Percentiles rank a stretch among this genome's conserved stretches.
These are phyloP conservation scores for Hyperoplus lanceolatus DNA, from an alignment of 2,797 vertebrate genomes.

Conservation along the genomic window DNA sequence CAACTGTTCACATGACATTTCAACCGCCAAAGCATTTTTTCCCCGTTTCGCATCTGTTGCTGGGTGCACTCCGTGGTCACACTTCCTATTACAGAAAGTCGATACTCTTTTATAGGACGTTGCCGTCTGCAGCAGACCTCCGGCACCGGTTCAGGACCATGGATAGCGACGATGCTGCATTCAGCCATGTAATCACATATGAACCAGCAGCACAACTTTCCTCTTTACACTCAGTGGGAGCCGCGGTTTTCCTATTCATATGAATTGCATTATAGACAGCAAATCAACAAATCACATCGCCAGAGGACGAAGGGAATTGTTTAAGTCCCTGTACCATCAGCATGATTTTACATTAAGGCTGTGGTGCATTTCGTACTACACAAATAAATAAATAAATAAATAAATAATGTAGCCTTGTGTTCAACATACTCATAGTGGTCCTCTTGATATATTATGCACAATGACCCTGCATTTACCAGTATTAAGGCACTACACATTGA, in stretches of 20 bases:
- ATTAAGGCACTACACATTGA: too few species aligned
- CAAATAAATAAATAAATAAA: background rate
- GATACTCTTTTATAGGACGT: constrained; percentile 78
- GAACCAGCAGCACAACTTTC: constrained; percentile 52
- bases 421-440: constrained; percentile 5
- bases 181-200: constrained; percentile 68
- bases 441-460: background rate
- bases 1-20: constrained; percentile 87
- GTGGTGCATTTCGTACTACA: constrained; percentile 10
- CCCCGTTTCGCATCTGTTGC: constrained; percentile 77
- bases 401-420: too few species aligned
- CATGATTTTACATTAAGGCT: constrained; percentile 9
- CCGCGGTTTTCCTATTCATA: constrained; percentile 30
- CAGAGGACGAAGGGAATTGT: constrained; percentile 14
- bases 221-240: constrained; percentile 24
- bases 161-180: constrained; percentile 75
- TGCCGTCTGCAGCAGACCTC: constrained; percentile 73
- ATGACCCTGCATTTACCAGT: background rate
- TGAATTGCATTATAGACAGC: constrained; percentile 19
- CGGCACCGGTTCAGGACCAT: constrained; percentile 77
- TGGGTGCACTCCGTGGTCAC: constrained; percentile 78
- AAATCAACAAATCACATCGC: constrained; percentile 35
- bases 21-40: constrained; percentile 80
- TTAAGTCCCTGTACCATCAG: background rate
- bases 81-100: constrained; percentile 84